Percentiles rank a stretch among this genome's conserved stretches.
Conservation (phyloP, 2,113 vertebrate species). For the Diadophis punctatus region DNA sequence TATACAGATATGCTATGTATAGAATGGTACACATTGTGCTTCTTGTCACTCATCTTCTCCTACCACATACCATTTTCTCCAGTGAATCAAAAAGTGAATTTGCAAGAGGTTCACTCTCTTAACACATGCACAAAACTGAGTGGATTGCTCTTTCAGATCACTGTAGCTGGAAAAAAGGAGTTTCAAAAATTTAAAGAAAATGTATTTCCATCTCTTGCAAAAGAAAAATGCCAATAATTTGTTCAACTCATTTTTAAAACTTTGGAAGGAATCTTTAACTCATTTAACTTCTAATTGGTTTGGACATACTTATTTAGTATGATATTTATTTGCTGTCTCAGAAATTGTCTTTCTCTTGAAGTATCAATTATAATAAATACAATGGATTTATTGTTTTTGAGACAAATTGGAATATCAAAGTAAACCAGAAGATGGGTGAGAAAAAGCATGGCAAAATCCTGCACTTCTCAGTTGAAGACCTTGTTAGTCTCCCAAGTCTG, state of each 20-base stretch:
- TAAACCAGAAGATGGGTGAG: neutral
- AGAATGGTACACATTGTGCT: neutral
- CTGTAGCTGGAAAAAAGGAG: neutral
- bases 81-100: neutral
- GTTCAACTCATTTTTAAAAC: neutral
- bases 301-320: neutral
- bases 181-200: neutral
- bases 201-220: neutral
- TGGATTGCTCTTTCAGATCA: neutral
- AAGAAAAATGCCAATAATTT: neutral
- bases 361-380: neutral
- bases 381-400: neutral
- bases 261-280: neutral
- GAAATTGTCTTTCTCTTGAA: neutral
- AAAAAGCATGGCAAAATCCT: neutral
- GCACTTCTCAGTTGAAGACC: neutral
- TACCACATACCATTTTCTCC: neutral
- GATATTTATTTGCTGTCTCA: neutral
- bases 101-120: neutral
- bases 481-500: neutral
- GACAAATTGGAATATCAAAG: neutral
- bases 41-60: neutral
- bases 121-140: neutral
- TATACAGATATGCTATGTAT: neutral
- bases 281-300: neutral